Evolutionary conservation across 2,888 invertebrate species (phyloP), one percentile per base, ranked within the genome.

Genomic region (Harpalus rubripes): DNA sequence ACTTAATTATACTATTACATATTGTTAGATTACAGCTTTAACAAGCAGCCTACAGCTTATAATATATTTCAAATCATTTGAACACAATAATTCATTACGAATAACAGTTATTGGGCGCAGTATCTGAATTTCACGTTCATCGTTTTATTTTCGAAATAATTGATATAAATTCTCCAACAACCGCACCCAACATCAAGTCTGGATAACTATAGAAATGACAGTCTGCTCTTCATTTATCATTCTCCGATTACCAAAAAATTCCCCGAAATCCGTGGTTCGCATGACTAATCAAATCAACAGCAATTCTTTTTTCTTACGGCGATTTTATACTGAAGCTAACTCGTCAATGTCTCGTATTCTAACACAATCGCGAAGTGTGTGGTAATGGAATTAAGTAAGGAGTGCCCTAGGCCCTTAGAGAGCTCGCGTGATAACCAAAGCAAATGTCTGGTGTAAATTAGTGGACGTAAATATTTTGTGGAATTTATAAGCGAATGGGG

Each of bases 321-420:
- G 32, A 32, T 32, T 32, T 32, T 32, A 32, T 32, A 32, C 1
- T 32, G 5, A 32, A 32, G 4, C 32, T 32, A 4, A 0, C 32
- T 32, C 5, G 32, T 32, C 32, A 32, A 32, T 32, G 32, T 32
- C 5, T 32, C 32, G 32, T 32, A 32, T 32, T 32, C 4, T 32
- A 32, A 32, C 12, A 52, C 44, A 52, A 52, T 52, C 10, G 44
- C 44, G 32, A 32, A 32, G 32, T 32, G 32, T n/a, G 56, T 56
- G 59, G 59, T 59, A 59, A 59, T 59, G 59, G 59, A 59, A 59
- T 59, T 59, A 59, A 59, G 18, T 12, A 16, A 59, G 59, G 59
- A 59, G 59, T 15, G 59, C 18, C 18, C 15, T 10, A 15, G 59
- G 59, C 44, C 12, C 44, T 52, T 52, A 6, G 44, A 52, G 44